Evolutionary conservation across 2,113 vertebrate genomes (phyloP).

Genomic region (Tinamus guttatus): DNA sequence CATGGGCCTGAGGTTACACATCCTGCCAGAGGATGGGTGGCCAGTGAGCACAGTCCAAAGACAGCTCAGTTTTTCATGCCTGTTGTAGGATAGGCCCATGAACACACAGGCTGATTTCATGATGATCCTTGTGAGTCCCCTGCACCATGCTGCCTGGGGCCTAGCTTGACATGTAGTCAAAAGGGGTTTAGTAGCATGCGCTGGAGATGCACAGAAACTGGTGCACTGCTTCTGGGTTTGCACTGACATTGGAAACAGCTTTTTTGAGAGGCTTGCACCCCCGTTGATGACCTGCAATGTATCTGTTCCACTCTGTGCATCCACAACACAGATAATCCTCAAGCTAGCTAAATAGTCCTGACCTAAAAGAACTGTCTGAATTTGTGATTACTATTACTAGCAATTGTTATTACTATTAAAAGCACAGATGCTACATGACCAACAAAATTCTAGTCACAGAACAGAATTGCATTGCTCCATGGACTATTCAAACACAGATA

Average conservation of each 20-base stretch:
- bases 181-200: neutral
- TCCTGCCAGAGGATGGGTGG: neutral
- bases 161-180: neutral
- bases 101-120: neutral
- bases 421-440: accelerated
- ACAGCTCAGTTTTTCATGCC: neutral
- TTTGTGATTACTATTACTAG: neutral
- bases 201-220: neutral
- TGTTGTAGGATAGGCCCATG: neutral
- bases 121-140: no score
- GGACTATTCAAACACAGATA: no score
- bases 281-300: neutral
- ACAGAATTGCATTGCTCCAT: accelerated
- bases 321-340: neutral
- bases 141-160: neutral
- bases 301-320: neutral
- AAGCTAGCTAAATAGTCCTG: neutral
- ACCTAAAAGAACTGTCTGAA: neutral
- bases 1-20: neutral
- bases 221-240: neutral
- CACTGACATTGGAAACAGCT: no score
- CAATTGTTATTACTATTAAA: no score
- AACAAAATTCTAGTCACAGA: no score
- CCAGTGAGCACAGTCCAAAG: neutral
- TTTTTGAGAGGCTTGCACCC: neutral